Conservation (phyloP, 2,113 vertebrate genomes). For the Triplophysa siluroides region DNA sequence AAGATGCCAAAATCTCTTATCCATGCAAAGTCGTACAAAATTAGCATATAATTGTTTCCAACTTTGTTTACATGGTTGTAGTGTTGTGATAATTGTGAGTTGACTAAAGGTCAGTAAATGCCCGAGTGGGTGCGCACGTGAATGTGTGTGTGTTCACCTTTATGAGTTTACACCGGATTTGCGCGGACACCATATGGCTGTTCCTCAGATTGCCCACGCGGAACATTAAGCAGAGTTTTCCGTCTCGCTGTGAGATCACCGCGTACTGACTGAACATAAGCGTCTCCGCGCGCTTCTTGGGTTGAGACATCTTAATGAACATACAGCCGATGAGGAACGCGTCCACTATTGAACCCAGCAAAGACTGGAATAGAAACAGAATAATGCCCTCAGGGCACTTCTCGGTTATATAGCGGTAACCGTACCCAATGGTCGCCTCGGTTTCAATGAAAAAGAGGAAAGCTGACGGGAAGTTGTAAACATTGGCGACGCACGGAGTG, state of each 20-base stretch:
- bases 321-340: conserved; percentile 90
- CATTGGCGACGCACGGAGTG: conserved; percentile 85
- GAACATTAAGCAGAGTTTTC: conserved; percentile 89
- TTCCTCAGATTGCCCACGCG: conserved; percentile 87
- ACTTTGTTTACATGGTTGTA: neutral
- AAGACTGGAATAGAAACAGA: conserved; percentile 87
- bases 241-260: conserved; percentile 84
- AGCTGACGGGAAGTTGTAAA: conserved; percentile 89
- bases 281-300: conserved; percentile 88
- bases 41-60: too few relatives aligned
- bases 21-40: neutral
- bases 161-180: conserved; percentile 90
- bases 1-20: neutral
- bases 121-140: neutral
- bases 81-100: neutral
- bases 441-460: conserved; percentile 92
- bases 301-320: conserved; percentile 93
- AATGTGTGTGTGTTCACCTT: conserved; percentile 76
- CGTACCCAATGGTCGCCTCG: conserved; percentile 87
- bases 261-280: conserved; percentile 86
- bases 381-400: conserved; percentile 88
- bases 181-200: conserved; percentile 92
- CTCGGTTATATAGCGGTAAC: conserved; percentile 87
- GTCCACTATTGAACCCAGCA: conserved; percentile 87
- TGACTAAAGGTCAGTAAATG: neutral